Evolutionary conservation across 2,888 invertebrate genomes (phyloP).

Genomic region (Stenoptilia bipunctidactyla): DNA sequence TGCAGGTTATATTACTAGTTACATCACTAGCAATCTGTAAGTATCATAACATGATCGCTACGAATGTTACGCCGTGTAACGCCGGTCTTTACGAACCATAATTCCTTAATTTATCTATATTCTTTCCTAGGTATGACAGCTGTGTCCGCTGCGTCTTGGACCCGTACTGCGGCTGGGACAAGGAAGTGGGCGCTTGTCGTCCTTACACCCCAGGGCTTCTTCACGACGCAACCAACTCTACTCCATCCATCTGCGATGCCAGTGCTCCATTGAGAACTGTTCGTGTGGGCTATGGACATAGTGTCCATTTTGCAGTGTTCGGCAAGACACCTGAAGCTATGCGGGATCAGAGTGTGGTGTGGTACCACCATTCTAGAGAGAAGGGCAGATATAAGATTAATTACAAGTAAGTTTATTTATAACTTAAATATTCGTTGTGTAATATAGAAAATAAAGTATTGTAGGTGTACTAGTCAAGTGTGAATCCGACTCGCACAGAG

Average conservation of each 20-base stretch:
- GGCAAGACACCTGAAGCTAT: constrained; percentile 61
- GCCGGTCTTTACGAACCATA: no score
- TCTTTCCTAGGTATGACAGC: constrained; percentile 60
- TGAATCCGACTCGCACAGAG: no score
- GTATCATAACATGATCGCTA: no score
- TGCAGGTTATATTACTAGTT: no score
- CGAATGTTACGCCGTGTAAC: no score
- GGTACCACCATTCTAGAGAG: constrained; percentile 68
- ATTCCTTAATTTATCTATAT: no score
- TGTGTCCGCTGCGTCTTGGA: constrained; percentile 75
- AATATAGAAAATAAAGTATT: no score
- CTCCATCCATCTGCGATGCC: constrained; percentile 70
- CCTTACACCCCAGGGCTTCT: constrained; percentile 69
- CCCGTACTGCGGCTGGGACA: constrained; percentile 80
- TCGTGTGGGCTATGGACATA: constrained; percentile 74
- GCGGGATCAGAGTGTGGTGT: constrained; percentile 54
- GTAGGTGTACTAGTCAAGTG: no score
- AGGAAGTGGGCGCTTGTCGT: constrained; percentile 69
- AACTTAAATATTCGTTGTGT: no score
- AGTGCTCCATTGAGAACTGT: constrained; percentile 69
- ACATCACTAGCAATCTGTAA: no score
- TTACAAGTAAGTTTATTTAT: constrained; percentile 68
- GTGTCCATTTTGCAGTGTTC: constrained; percentile 71
- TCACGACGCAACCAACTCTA: constrained; percentile 73
- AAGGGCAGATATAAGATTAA: constrained; percentile 66